Evolutionary conservation across 2,888 invertebrate genomes (phyloP), one percentile per base, ranked within the genome.

Genomic region (Caenorhabditis japonica): DNA sequence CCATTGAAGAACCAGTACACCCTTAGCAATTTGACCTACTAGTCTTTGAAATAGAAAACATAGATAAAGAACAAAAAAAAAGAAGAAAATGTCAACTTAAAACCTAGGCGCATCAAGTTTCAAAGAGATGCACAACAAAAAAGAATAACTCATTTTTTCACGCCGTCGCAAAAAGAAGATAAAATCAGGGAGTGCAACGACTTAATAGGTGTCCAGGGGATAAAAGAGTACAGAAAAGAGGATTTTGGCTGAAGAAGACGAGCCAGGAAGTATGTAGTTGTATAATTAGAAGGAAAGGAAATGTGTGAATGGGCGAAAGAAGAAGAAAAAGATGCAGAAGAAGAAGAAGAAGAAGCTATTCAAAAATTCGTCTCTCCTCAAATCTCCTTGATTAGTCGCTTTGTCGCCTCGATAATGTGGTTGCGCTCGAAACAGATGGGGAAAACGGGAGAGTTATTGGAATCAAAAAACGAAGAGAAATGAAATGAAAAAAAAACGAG

Each of bases 371-470:
- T 30, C 34, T 33, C 39, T 39, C 39, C n/a, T n/a, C n/a, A n/a
- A n/a, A 17, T 58, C 49, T 30, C 4, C 39, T 59, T 59, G 49
- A 59, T 59, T 59, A 59, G 59, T 39, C 46, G 46, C 36, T 46
- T 59, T 59, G 59, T 59, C 41, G 59, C 38, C 38, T 58, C 58
- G 46, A 46, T 58, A 47, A 58, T 58, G 47, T 27, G 47, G 47
- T 47, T 58, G 43, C 25, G 33, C 27, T 56, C 39, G 23, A 19
- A 15, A 30, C 47, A 47, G 47, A 47, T 47, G 47, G 30, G 47
- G n/a, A 46, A 46, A 27, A 19, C 19, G 44, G 19, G 19, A 15
- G 41, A 44, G 13, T 7, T 4, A 23, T 12, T 5, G 17, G n/a
- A n/a, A n/a, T n/a, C n/a, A n/a, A n/a, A 21, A 13, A 33, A 8